These are phyloP conservation scores for Himantopus leucocephalus DNA, from an alignment of 2,113 vertebrate genomes.

Conservation along the genomic window DNA sequence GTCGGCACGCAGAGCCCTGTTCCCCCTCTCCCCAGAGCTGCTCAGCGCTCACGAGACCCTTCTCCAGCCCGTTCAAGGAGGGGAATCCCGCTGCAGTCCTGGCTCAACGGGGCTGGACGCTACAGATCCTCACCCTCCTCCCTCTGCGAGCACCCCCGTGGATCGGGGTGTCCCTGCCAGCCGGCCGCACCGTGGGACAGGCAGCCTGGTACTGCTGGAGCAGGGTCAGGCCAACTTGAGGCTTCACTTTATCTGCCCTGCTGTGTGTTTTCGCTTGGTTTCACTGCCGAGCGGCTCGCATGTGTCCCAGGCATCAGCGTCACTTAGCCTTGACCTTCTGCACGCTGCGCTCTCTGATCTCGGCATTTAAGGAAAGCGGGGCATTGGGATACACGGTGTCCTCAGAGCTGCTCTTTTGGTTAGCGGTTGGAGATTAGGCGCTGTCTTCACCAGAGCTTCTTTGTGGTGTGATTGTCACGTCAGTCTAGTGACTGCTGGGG, in stretches of 20 bases:
- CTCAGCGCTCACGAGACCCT: neutral
- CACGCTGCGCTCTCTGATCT: neutral
- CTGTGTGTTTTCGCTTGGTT: neutral
- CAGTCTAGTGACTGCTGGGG: neutral
- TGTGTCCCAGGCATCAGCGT: constrained; percentile 13
- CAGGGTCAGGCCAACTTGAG: neutral
- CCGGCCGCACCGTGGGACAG: accelerated
- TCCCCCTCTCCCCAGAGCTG: neutral
- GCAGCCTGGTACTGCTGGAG: neutral
- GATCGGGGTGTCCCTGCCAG: neutral
- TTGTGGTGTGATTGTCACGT: neutral
- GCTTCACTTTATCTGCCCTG: neutral
- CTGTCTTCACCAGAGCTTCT: neutral
- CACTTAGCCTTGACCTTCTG: constrained; percentile 33
- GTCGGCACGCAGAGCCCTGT: accelerated
- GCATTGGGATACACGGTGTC: neutral
- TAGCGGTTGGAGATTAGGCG: neutral
- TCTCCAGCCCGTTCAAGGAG: neutral
- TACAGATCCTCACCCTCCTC: neutral
- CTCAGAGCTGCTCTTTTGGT: neutral
- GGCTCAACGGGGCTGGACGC: neutral
- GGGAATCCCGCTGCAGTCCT: neutral
- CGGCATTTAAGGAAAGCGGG: neutral
- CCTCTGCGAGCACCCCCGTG: neutral
- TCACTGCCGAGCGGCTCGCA: neutral